Conservation (phyloP, 2,113 vertebrate species). For the Perca schrenkii region DNA sequence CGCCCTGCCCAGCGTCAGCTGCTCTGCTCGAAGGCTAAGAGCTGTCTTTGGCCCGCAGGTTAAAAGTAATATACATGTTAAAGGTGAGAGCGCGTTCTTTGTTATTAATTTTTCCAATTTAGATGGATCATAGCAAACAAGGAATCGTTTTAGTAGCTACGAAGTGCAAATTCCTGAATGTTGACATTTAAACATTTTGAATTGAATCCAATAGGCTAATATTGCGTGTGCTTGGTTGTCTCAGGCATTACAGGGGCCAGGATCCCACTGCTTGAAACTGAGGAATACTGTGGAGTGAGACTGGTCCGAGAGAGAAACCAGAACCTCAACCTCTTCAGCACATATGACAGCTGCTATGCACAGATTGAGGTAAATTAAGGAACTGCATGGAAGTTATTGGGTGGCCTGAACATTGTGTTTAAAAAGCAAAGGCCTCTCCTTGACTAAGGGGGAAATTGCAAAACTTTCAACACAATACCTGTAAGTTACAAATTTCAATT, state of each 20-base stretch:
- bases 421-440: not conserved
- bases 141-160: not conserved
- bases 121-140: not conserved
- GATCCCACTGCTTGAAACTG: slow-evolving; percentile 41
- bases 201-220: not conserved
- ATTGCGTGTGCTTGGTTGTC: not conserved
- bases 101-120: not conserved
- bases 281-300: slow-evolving; percentile 68
- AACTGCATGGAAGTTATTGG: not conserved
- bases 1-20: slow-evolving; percentile 54
- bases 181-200: too few relatives aligned
- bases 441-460: too few relatives aligned
- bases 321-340: slow-evolving; percentile 62
- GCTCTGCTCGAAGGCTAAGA: slow-evolving; percentile 42
- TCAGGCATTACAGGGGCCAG: slow-evolving; percentile 50
- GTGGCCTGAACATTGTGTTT: not conserved
- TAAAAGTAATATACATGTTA: slow-evolving; percentile 55
- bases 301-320: slow-evolving; percentile 43
- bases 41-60: slow-evolving; percentile 58
- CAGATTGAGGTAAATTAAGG: slow-evolving; percentile 58
- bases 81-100: slow-evolving; percentile 46
- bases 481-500: not conserved
- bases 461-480: not conserved
- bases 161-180: not conserved
- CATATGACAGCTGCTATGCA: slow-evolving; percentile 77